Conservation (phyloP, 1,140 invertebrate species). For the honey bee (Apis mellifera) region DNA sequence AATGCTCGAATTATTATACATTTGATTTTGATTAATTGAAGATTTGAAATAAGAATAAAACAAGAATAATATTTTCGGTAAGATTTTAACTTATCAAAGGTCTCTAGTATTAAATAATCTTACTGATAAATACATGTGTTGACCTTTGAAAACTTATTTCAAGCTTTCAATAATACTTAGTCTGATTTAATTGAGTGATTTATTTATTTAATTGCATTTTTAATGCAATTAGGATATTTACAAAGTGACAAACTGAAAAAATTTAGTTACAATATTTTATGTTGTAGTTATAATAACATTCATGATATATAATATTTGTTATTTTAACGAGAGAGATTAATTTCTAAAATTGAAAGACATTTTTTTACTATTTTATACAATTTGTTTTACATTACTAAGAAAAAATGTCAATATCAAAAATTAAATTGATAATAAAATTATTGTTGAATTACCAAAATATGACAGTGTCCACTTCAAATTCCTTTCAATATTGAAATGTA, state of each 20-base stretch:
- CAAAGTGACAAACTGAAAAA: slow-evolving; percentile 52
- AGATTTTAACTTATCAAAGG: slow-evolving; percentile 23
- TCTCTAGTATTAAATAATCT: slow-evolving; percentile 46
- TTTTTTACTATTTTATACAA: slow-evolving; percentile 56
- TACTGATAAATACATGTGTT: slow-evolving; percentile 18
- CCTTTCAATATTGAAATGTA: slow-evolving; percentile 49
- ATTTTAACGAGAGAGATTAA: slow-evolving; percentile 46
- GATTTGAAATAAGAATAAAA: slow-evolving; percentile 47
- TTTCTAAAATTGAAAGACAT: slow-evolving; percentile 52
- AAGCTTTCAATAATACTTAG: slow-evolving; percentile 49
- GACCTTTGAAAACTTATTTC: slow-evolving; percentile 47
- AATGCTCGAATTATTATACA: slow-evolving; percentile 51
- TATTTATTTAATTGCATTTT: slow-evolving; percentile 55
- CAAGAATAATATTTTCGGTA: slow-evolving; percentile 43
- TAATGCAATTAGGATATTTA: slow-evolving; percentile 45
- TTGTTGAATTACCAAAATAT: slow-evolving; percentile 58
- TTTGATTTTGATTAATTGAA: slow-evolving; percentile 54
- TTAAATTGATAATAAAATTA: slow-evolving; percentile 61
- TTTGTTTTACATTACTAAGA: slow-evolving; percentile 47
- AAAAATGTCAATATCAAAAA: slow-evolving; percentile 55
- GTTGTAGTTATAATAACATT: slow-evolving; percentile 50
- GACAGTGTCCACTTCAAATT: slow-evolving; percentile 54
- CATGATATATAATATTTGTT: slow-evolving; percentile 45
- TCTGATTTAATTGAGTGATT: slow-evolving; percentile 47
- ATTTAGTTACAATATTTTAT: slow-evolving; percentile 50